Base-by-base conservation (phyloP, 2,888 invertebrate genomes). In the Hanleya hanleyi region DNA sequence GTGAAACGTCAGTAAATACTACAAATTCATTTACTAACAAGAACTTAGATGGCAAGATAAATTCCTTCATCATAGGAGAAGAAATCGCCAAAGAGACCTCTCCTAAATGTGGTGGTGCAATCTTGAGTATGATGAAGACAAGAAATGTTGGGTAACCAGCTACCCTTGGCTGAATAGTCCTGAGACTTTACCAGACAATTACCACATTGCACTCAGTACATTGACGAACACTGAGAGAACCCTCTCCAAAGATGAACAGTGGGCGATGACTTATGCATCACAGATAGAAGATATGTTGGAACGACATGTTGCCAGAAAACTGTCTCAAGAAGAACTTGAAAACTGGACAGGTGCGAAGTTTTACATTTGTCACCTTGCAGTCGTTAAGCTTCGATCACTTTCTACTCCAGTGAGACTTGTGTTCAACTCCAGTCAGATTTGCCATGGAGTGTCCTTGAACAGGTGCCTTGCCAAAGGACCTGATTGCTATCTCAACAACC, bases 91-190 rank as follows among this genome's bases (percentile, higher is more conserved):
- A 9, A 18, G 41, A 41, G 18, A 41, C 41, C 41, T 41, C 41
- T 9, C 41, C 41, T 41, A 41, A 41, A 41, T 41, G 41, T 41
- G 71, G 71, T 3, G 67, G 67, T 51, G 67, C 26, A 71, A 67
- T 61, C 61, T 71, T 26, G 1, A 6, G 0, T 71, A 61, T 57
- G 71, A 71, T n/a, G 32, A 38, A 41, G 61, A 38, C 0, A 38
- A 26, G 18, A 9, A 57, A 26, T 41, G 51, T 32, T 71, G 67
- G 71, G 61, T 57, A 0, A 67, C 67, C n/a, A 71, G 51, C 29
- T 57, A 71, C 29, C 71, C 71, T 15, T 71, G 71, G 71, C 7
- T 51, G 33, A 35, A 37, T 35, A 37, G 51, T 38, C 71, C 71
- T 0, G 29, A 2, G 3, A 32, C 4, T 12, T 71, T 71, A 33